A percentile compares a stretch with the other conserved stretches of the same genome.
Evolutionary conservation across 1,140 invertebrate species (phyloP).

Genomic region (Drosophila ironensis): DNA sequence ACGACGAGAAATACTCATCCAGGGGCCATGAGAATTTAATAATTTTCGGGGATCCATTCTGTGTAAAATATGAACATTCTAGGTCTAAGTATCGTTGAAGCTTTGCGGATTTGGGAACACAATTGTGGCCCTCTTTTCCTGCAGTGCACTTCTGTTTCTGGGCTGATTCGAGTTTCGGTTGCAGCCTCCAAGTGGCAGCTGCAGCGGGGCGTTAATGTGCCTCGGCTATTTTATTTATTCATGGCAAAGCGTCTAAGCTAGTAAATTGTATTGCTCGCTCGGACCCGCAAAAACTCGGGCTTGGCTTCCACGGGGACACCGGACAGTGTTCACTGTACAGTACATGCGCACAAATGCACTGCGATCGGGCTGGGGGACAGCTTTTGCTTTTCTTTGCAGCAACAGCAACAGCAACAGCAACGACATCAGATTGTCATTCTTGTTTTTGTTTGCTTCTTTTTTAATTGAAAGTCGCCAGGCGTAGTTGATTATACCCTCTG

Average conservation of each 20-base stretch:
- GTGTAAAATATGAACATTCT: no score
- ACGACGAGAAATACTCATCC: not conserved
- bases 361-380: constrained; percentile 61
- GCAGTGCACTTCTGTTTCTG: constrained; percentile 44
- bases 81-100: not conserved
- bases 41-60: no score
- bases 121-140: no score
- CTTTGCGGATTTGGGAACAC: no score
- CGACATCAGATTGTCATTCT: constrained; percentile 80
- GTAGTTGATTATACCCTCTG: constrained; percentile 61
- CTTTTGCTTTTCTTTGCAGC: constrained; percentile 77
- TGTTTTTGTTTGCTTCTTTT: constrained; percentile 75
- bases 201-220: constrained; percentile 79
- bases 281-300: constrained; percentile 56
- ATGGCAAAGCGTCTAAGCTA: constrained; percentile 79
- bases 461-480: constrained; percentile 79
- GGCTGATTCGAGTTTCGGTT: constrained; percentile 73
- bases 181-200: constrained; percentile 73
- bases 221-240: constrained; percentile 80
- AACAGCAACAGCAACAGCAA: constrained; percentile 47
- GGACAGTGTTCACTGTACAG: no score
- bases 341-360: constrained; percentile 43
- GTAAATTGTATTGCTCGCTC: constrained; percentile 77
- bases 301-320: constrained; percentile 25
- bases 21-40: no score